phyloP scores from a whole-genome alignment of 2,888 invertebrate species.

The Mactromeris polynyma region DNA sequence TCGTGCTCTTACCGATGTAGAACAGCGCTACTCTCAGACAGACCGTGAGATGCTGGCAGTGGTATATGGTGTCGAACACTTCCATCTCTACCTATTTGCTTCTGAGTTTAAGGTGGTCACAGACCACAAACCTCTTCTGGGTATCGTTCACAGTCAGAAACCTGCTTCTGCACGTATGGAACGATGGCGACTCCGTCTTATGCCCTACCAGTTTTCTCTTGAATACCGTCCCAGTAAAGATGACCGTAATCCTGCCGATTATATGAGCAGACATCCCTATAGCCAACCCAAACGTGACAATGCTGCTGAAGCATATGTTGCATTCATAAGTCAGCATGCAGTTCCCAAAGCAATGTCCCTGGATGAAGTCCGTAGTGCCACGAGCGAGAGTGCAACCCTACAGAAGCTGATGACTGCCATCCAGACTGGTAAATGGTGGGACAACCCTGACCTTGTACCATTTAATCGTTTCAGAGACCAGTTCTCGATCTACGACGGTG shows the following conservation, averaged over 20 bases:
- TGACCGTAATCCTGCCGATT: conserved; percentile 67
- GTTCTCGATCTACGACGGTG: conserved; percentile 50
- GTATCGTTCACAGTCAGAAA: too few relatives aligned
- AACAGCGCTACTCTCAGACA: conserved; percentile 75
- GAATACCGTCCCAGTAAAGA: conserved; percentile 67
- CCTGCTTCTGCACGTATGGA: too few relatives aligned
- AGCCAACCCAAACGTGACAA: conserved; percentile 33
- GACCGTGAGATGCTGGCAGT: conserved; percentile 75
- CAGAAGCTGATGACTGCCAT: conserved; percentile 58
- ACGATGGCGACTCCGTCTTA: too few relatives aligned
- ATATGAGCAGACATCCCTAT: conserved; percentile 71
- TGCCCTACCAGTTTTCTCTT: too few relatives aligned
- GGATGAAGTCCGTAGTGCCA: too few relatives aligned
- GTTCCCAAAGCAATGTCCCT: too few relatives aligned
- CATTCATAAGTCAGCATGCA: too few relatives aligned
- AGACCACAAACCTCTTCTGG: conserved; percentile 79
- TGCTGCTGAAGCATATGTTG: too few relatives aligned
- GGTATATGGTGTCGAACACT: conserved; percentile 78
- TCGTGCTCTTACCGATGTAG: conserved; percentile 67
- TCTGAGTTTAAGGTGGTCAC: conserved; percentile 74
- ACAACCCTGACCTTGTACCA: neutral
- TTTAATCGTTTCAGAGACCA: conserved; percentile 41
- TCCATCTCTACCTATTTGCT: conserved; percentile 77
- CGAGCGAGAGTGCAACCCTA: too few relatives aligned
- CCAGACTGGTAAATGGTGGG: conserved; percentile 48